phyloP scores from a whole-genome alignment of 2,797 vertebrate species.

The Petrocephalus sullivani region DNA sequence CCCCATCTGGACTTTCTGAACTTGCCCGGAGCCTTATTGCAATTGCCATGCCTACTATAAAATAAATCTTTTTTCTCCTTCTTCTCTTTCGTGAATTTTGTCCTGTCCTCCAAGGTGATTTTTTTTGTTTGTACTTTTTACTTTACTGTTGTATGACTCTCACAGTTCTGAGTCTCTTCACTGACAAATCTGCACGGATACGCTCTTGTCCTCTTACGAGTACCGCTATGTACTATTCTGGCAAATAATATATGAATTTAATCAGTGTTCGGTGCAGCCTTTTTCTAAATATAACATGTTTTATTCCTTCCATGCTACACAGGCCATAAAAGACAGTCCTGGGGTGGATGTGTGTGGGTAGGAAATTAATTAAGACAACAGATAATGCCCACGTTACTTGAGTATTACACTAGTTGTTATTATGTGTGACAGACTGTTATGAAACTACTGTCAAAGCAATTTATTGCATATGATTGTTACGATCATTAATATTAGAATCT shows the following conservation, averaged over 20 bases:
- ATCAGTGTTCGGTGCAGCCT: not conserved
- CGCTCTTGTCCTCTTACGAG: not conserved
- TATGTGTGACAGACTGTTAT: slow-evolving; percentile 12
- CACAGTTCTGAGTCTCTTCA: not conserved
- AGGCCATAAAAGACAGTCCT: not conserved
- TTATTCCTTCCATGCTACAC: not conserved
- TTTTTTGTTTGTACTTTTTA: not conserved
- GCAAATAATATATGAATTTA: not conserved
- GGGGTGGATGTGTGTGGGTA: not conserved
- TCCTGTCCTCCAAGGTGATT: not conserved
- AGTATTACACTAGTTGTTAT: not conserved
- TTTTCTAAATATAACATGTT: not conserved
- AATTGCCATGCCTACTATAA: not conserved
- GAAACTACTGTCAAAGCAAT: slow-evolving; percentile 18
- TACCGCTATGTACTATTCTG: not conserved
- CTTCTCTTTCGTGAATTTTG: not conserved
- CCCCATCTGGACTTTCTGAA: not conserved
- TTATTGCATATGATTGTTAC: not conserved
- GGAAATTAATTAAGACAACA: not conserved
- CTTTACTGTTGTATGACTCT: not conserved
- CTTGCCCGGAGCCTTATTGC: not conserved
- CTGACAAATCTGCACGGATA: not conserved
- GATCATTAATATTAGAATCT: not conserved
- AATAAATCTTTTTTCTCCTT: not conserved
- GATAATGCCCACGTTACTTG: not conserved